These are phyloP conservation scores for Cossypha caffra DNA, from an alignment of 2,797 vertebrate species.

Conservation along the genomic window DNA sequence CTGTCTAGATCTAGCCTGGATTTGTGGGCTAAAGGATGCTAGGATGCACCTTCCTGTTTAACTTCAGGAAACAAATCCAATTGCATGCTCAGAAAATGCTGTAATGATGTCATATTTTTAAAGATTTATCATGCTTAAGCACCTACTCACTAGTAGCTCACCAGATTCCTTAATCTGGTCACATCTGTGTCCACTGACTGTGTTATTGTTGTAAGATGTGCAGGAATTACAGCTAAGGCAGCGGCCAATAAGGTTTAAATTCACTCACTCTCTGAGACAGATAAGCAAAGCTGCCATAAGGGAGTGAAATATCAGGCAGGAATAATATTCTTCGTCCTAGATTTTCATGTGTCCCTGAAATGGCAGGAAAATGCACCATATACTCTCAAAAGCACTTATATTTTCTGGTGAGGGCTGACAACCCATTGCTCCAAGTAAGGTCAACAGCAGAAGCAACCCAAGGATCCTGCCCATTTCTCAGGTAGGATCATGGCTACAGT, in stretches of 20 bases:
- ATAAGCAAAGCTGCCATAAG: neutral
- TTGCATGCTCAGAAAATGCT: neutral
- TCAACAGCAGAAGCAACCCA: neutral
- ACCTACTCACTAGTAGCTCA: neutral
- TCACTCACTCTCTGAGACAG: neutral
- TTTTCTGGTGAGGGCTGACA: neutral
- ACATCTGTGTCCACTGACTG: neutral
- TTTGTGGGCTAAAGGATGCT: neutral
- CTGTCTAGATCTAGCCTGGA: neutral
- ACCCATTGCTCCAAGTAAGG: neutral
- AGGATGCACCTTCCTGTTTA: neutral
- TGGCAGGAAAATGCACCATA: neutral
- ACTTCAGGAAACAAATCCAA: neutral
- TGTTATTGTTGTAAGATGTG: neutral
- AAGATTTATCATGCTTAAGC: neutral
- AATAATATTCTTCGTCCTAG: neutral
- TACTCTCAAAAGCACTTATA: neutral
- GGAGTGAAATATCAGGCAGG: neutral
- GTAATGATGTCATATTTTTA: neutral
- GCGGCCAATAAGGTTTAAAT: neutral
- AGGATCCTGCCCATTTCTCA: neutral
- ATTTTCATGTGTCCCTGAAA: neutral
- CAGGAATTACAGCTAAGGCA: neutral
- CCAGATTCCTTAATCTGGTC: neutral
- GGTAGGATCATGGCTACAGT: fast-evolving